Evolutionary conservation across 2,113 vertebrate species (phyloP).

Genomic region (Mustelus asterias): DNA sequence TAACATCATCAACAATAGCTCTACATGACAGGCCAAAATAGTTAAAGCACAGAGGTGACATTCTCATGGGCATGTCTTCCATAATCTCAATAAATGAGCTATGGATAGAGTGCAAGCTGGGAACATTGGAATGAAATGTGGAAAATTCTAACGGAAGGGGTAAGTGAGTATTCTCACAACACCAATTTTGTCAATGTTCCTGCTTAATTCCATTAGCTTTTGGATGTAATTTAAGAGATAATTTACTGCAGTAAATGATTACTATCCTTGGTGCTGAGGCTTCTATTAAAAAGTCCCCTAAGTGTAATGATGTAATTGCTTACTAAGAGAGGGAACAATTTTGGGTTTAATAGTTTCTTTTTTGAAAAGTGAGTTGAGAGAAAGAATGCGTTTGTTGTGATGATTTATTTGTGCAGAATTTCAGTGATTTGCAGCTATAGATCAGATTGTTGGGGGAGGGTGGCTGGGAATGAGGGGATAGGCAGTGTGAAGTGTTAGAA

Average conservation of each 20-base stretch:
- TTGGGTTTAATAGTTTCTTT: neutral
- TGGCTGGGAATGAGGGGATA: neutral
- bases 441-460: neutral
- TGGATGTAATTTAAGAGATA: neutral
- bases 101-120: no score
- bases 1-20: neutral
- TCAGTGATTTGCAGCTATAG: neutral
- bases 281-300: neutral
- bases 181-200: neutral
- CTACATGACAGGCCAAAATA: neutral
- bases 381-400: neutral
- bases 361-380: no score
- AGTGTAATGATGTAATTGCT: neutral
- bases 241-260: neutral
- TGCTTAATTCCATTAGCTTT: conserved; percentile 14
- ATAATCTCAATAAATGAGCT: neutral
- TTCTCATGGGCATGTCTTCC: neutral
- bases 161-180: neutral
- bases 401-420: neutral
- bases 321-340: neutral
- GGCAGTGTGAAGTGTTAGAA: neutral
- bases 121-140: neutral
- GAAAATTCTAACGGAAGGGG: no score
- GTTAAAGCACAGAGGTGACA: neutral
- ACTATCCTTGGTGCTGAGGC: neutral